Evolutionary conservation across 2,113 vertebrate species (phyloP).

Genomic region (Halcyon senegalensis): DNA sequence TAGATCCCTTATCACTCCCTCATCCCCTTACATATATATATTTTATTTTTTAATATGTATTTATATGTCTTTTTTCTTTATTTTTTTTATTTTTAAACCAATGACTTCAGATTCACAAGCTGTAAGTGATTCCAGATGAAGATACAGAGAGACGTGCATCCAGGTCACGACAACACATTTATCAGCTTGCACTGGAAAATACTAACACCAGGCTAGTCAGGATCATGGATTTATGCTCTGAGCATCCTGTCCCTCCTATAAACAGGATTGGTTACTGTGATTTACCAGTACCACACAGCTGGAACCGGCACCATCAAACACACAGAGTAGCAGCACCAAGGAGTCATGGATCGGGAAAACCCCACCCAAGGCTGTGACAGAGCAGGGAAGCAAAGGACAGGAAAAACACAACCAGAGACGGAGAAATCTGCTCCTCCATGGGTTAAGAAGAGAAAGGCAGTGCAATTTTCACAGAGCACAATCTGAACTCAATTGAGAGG

Average conservation of each 20-base stretch:
- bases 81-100: not conserved
- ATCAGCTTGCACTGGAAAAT: not conserved
- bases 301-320: not conserved
- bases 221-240: not conserved
- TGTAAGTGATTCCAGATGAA: not conserved
- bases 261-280: not conserved
- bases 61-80: too few relatives aligned
- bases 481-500: not conserved
- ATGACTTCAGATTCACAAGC: not conserved
- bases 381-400: not conserved
- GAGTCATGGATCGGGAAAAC: not conserved
- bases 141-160: not conserved
- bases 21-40: not conserved
- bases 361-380: not conserved
- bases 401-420: not conserved
- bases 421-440: not conserved
- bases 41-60: too few relatives aligned
- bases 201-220: not conserved
- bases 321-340: not conserved
- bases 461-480: not conserved
- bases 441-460: not conserved
- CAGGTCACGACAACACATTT: fast-evolving
- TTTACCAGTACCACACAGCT: not conserved
- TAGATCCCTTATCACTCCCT: not conserved
- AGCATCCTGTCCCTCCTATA: not conserved